Evolutionary conservation across 2,797 vertebrate genomes (phyloP), one percentile per base, ranked within the genome.

Genomic region (Mergus octosetaceus): DNA sequence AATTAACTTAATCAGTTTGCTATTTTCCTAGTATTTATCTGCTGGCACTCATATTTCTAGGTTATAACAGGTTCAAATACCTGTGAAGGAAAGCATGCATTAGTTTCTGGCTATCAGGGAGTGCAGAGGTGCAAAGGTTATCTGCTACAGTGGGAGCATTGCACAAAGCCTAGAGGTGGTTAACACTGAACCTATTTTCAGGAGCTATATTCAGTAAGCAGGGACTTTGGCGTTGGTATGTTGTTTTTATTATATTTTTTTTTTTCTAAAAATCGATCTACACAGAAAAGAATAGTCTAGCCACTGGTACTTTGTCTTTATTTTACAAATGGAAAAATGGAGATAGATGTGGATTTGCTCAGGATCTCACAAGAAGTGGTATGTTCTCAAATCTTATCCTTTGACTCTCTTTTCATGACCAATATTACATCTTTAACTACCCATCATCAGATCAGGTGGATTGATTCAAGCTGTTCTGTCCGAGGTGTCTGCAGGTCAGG

Each of bases 1-100:
- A 87, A 76, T 94, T 93, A 93, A 68, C 45, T 78, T 86, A 84
- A 90, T 80, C 39, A 61, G 22, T 92, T 81, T 82, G 24, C 12
- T 81, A 6, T 88, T 94, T 95, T 72, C n/a, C 53, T 89, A 4
- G 2, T 68, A 61, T 84, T 90, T 90, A 54, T 76, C 71, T 76
- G 10, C 32, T 54, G 64, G 41, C 62, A 34, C 9, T 93, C 36
- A 20, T 32, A 34, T 7, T 84, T 73, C 56, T 58, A 41, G 32
- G 20, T 65, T 74, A 38, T 79, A 85, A 43, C 41, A 43, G 41
- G 41, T 43, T 17, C 16, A 43, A 71, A 80, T 87, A n/a, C 56
- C 27, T 28, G 6, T n/a, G 66, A 43, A 81, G 22, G 16, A 61
- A 43, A 85, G 56, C 8, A 43, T 18, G 2, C 8, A n/a, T 62